Evolutionary conservation across 2,797 vertebrate species (phyloP), one percentile per base, ranked within the genome.

Genomic region (Botia kubotai): DNA sequence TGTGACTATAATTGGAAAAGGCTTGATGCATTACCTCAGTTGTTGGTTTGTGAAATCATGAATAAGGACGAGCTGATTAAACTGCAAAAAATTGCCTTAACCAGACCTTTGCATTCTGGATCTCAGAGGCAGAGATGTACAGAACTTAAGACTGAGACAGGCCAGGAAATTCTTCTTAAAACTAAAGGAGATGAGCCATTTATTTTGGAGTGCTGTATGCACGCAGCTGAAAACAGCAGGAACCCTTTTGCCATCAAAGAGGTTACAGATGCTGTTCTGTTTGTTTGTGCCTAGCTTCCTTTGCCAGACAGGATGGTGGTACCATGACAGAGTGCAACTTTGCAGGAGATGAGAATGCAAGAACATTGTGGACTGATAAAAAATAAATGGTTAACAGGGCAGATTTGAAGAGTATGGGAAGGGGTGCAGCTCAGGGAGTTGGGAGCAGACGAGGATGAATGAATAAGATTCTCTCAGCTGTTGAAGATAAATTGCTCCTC

Each of bases 251-350:
- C 66, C 53, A 11, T 48, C 23, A 26, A 4, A 13, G 39, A 55
- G 14, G 5, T 2, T 74, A 19, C 13, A 68, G 67, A n/a, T 50
- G 33, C 23, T 82, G 10, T 46, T 76, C 3, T 77, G 62, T 55
- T 87, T 97, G 52, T 33, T 75, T 81, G 72, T 52, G 55, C 87
- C 48, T 83, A 97, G 96, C 93, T 82, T 96, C 96, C 2, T 86
- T 97, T 57, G 95, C 94, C 77, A 96, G 94, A 90, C 73, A 97
- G 33, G 95, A 97, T 2, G 85, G 92, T 0, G 94, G 95, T 57
- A 93, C 95, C 0, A 95, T 96, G 84, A 96, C 96, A 65, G 96
- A 93, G 85, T 97, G 96, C 75, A 97, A 97, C 90, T 97, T 97
- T 73, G 93, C 95, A n/a, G 96, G 96, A 43, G 96, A 96, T 39